A percentile compares a stretch with the other conserved stretches of the same genome.
phyloP scores from a whole-genome alignment of 1,140 invertebrate species.

The Caenorhabditis briggsae region DNA sequence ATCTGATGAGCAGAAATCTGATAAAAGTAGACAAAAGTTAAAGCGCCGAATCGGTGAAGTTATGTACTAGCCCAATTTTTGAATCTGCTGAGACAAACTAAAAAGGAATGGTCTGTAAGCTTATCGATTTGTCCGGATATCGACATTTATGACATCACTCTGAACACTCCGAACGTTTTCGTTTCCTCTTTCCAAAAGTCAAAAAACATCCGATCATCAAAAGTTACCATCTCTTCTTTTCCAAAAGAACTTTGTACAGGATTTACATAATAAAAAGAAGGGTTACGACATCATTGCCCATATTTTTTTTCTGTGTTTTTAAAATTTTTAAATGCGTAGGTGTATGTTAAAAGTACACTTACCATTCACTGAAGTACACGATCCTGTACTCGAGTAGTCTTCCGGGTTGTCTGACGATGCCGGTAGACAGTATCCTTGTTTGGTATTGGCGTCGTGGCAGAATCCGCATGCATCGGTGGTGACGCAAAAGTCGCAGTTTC shows the following conservation, averaged over 20 bases:
- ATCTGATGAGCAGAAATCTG: too few relatives aligned
- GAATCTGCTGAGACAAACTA: too few relatives aligned
- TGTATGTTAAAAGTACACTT: background rate
- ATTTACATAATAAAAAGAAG: background rate
- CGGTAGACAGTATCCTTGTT: constrained; percentile 41
- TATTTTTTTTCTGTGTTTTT: background rate
- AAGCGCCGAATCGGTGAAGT: too few relatives aligned
- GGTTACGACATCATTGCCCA: background rate
- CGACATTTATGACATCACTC: too few relatives aligned
- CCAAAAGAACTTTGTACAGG: background rate
- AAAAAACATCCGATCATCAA: background rate
- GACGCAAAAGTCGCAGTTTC: constrained; percentile 70
- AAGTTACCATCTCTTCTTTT: background rate
- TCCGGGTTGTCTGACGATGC: background rate
- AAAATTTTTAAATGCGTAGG: background rate
- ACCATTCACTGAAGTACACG: constrained; percentile 32
- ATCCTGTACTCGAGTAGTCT: constrained; percentile 45
- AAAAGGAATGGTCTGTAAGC: too few relatives aligned
- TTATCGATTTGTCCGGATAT: too few relatives aligned
- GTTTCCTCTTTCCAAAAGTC: background rate
- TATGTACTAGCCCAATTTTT: too few relatives aligned
- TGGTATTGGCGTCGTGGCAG: constrained; percentile 60
- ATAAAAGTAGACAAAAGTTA: too few relatives aligned
- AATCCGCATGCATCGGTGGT: constrained; percentile 72
- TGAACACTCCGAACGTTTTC: too few relatives aligned